These are phyloP conservation scores for Tadarida brasiliensis DNA, from an alignment of 2,797 vertebrate species.

Conservation along the genomic window DNA sequence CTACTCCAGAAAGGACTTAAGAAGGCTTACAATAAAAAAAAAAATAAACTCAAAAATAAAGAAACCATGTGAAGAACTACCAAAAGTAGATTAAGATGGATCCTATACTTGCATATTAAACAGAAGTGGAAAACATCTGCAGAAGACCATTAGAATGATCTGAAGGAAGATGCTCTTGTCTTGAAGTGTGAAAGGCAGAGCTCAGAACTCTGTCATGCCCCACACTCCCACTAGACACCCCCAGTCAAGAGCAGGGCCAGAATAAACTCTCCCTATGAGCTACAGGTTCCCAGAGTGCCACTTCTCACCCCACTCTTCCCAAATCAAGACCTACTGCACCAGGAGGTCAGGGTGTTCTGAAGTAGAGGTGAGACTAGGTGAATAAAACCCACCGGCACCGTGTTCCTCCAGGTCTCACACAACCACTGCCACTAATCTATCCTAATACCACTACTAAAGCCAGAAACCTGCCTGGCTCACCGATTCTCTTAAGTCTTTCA, in stretches of 20 bases:
- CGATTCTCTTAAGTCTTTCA: background rate
- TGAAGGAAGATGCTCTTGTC: background rate
- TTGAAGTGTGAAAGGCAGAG: background rate
- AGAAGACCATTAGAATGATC: background rate
- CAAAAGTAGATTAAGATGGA: slow-evolving; percentile 16
- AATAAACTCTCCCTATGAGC: background rate
- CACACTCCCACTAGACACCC: background rate
- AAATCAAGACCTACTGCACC: background rate
- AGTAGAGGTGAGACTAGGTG: background rate
- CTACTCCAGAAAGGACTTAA: slow-evolving; percentile 28
- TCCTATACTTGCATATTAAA: slow-evolving; percentile 5
- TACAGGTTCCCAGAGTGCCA: background rate
- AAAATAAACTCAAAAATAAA: slow-evolving; percentile 15
- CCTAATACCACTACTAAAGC: background rate
- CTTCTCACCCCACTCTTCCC: background rate
- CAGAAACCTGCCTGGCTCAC: background rate
- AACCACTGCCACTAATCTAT: background rate
- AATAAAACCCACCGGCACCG: background rate
- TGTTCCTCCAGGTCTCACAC: background rate
- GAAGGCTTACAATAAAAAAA: slow-evolving; percentile 42
- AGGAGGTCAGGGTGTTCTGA: background rate
- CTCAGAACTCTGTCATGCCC: background rate
- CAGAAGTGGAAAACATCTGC: background rate
- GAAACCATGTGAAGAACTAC: slow-evolving; percentile 31
- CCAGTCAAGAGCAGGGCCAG: background rate